phyloP scores from a whole-genome alignment of 1,140 invertebrate genomes.

The Potamilus streckersoni region DNA sequence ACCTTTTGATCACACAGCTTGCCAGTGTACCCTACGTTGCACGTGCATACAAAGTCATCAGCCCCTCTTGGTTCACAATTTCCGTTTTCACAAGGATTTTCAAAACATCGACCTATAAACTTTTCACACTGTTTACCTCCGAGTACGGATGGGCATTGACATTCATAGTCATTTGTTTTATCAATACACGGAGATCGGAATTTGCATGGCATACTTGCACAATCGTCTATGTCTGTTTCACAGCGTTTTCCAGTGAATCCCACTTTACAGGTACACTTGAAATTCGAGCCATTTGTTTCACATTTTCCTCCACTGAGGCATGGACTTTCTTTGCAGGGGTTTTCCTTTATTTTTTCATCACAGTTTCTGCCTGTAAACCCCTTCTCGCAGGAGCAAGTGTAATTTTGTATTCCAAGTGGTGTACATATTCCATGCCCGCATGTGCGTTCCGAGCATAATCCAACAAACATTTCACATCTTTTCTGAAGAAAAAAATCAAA shows the following conservation, averaged over 20 bases:
- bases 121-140: constrained; percentile 13
- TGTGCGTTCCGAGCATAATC: too few species aligned
- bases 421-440: too few species aligned
- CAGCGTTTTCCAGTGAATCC: constrained; percentile 24
- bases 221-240: constrained; percentile 19
- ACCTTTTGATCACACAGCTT: background rate
- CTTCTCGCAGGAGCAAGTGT: too few species aligned
- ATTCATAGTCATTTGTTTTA: constrained; percentile 14
- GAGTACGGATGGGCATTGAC: constrained; percentile 11
- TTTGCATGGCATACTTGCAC: constrained; percentile 13
- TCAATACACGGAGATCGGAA: constrained; percentile 14
- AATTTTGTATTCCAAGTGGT: too few species aligned
- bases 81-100: constrained; percentile 14
- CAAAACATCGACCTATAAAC: constrained; percentile 16
- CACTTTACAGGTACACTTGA: too few species aligned
- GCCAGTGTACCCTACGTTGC: constrained; percentile 15
- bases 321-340: too few species aligned
- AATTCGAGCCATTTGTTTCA: too few species aligned
- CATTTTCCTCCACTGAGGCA: too few species aligned
- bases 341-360: too few species aligned
- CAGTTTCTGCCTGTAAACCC: too few species aligned
- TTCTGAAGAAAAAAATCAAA: too few species aligned
- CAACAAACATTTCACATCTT: too few species aligned
- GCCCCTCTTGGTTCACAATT: constrained; percentile 12
- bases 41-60: constrained; percentile 17